Base-by-base conservation (phyloP, 2,113 vertebrate genomes). In the Pagrus major region DNA sequence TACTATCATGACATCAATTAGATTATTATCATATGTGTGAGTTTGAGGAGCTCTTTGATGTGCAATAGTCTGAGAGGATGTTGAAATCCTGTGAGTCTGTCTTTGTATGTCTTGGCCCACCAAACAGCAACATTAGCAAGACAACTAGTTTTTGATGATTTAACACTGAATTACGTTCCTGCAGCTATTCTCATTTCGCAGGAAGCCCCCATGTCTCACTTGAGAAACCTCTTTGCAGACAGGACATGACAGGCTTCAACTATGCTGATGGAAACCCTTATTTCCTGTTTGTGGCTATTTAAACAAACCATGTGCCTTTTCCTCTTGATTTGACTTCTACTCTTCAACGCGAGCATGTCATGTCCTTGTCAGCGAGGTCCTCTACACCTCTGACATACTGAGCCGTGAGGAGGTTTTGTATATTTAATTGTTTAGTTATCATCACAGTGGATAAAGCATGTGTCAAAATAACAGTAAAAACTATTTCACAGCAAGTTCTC, bases 211-310 rank as follows among this genome's bases (percentile, higher is more conserved):
- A 20, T 21, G 33, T 69, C 37, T 12, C 23, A 64, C 56, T 71
- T 66, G 1, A 44, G 27, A 76, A 73, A 25, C 20, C 10, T 67
- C 21, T 52, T 15, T 65, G 1, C 47, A 35, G 33, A 44, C 63
- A 81, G 47, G 69, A 75, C 56, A 35, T n/a, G 29, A 9, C 78
- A 78, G n/a, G 65, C 47, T 76, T 52, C 61, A 54, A 51, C 18
- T 18, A 21, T 29, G 47, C 70, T 72, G 60, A 70, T 41, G 65
- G 61, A 44, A 79, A 51, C 23, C 29, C 63, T 42, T 23, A 84
- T 55, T 86, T 78, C 73, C 75, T 82, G 63, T 81, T 86, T 80
- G 69, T 70, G 31, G 66, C 33, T 39, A 31, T n/a, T n/a, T n/a
- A n/a, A 81, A 83, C 66, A 86, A 82, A 86, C 20, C 6, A 18